Evolutionary conservation across 2,797 vertebrate genomes (phyloP), one percentile per base, ranked within the genome.

Genomic region (Molossus molossus): DNA sequence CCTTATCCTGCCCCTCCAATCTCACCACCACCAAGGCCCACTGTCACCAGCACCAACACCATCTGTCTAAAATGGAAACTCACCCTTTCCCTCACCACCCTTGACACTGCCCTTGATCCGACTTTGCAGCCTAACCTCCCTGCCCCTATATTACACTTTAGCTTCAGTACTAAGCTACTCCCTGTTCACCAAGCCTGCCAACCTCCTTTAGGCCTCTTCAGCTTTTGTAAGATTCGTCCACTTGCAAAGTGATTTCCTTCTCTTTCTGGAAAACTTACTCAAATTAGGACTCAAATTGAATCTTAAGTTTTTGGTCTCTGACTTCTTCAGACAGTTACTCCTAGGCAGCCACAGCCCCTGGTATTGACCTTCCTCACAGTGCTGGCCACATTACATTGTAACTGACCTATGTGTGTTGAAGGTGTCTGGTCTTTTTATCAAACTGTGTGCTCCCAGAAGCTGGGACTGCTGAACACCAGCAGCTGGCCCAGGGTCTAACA

Each of bases 271-370:
- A 85, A 96, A 86, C 21, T 6, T 37, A 27, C 29, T 75, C n/a
- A n/a, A n/a, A n/a, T 77, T 27, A 90, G 86, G 69, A 95, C 37
- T 92, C 33, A 69, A 70, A 6, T 69, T 13, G 5, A 82, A n/a
- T 58, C 48, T 29, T 67, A 25, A 25, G 12, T 33, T 88, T 75
- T 23, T 40, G 25, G 14, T 58, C 33, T 72, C 86, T 67, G 65
- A 64, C 29, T 50, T 70, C 64, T 48, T 29, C 65, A 60, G 21
- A 67, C 0, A 11, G 57, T 79, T 62, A 57, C 45, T 79, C 13
- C 11, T 83, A 50, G 60, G 10, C 40, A 65, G 29, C 48, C 73
- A 60, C 48, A 23, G 76, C 25, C 40, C 48, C 69, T 1, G 15
- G 37, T 4, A 8, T 9, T 33, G 20, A 53, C 60, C 50, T 60